Conservation (phyloP, 2,888 invertebrate genomes). For the Andrena haemorrhoa region DNA sequence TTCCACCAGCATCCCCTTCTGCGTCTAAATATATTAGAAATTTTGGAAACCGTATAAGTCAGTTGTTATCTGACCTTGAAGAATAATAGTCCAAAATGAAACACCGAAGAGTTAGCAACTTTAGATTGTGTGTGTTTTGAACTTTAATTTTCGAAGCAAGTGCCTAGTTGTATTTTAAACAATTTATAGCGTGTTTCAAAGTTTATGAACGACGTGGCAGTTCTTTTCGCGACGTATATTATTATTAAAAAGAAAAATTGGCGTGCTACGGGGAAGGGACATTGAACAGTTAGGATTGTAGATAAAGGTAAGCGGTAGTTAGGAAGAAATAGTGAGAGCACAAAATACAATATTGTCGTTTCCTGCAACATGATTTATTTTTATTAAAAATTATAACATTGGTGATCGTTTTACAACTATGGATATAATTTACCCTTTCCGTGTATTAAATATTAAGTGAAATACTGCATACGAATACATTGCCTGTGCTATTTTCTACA, state of each 20-base stretch:
- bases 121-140: neutral
- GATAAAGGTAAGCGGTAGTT: conserved; percentile 29
- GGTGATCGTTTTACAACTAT: conserved; percentile 68
- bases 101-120: neutral
- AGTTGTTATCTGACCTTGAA: neutral
- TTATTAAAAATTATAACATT: conserved; percentile 76
- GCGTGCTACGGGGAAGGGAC: too few species aligned
- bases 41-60: neutral
- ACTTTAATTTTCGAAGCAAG: neutral
- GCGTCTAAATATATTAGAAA: neutral
- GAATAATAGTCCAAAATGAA: neutral
- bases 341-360: conserved; percentile 7
- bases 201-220: too few species aligned
- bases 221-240: too few species aligned
- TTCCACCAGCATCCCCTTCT: neutral
- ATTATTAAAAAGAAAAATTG: too few species aligned
- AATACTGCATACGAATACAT: conserved; percentile 82
- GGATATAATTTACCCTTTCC: conserved; percentile 75
- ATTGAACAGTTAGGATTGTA: neutral
- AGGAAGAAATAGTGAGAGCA: neutral
- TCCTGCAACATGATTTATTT: conserved; percentile 68
- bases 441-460: conserved; percentile 76
- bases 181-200: too few species aligned
- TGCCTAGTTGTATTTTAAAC: too few species aligned
- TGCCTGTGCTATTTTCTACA: conserved; percentile 62